Evolutionary conservation across 2,113 vertebrate genomes (phyloP), one percentile per base, ranked within the genome.

Genomic region (Larimichthys polyactis): DNA sequence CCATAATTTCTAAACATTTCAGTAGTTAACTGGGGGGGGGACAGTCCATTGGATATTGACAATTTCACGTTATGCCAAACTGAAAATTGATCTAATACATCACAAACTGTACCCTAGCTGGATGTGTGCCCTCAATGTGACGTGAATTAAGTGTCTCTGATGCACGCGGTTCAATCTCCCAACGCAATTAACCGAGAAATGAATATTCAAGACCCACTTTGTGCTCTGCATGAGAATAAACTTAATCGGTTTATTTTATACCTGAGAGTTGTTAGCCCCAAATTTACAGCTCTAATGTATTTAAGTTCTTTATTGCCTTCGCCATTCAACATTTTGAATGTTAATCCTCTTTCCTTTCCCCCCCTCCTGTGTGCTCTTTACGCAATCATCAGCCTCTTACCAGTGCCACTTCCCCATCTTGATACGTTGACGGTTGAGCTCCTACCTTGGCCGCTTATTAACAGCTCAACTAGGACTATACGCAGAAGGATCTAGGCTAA

Each of bases 371-470:
- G 51, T 55, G 76, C 32, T 32, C 67, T 40, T 52, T 9, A 24
- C 6, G 1, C 71, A 44, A 71, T 44, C 29, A 22, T 76, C 73
- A 64, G 74, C 36, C 29, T 60, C 65, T 16, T 51, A 44, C 7
- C 22, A 27, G 7, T 17, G 40, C 7, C 64, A 27, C 46, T 43
- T 73, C 75, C 24, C 17, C 65, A 19, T 67, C 29, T 15, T 46
- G 20, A 32, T 6, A 36, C 17, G 62, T n/a, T 15, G 43, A 66
- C 8, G 54, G 15, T 57, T 51, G 71, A 43, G 78, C 69, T 78
- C 52, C 63, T 36, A 78, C 9, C 0, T 69, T 15, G 63, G 52
- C 24, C 10, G 68, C 89, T 89, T 83, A 83, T 87, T 88, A 88
- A 51, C 2, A 0, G n/a, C 68, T 67, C 10, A 51, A 52, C 49